These are phyloP conservation scores for Aphelinus atriplicis DNA, from an alignment of 1,140 invertebrate genomes.

Conservation along the genomic window DNA sequence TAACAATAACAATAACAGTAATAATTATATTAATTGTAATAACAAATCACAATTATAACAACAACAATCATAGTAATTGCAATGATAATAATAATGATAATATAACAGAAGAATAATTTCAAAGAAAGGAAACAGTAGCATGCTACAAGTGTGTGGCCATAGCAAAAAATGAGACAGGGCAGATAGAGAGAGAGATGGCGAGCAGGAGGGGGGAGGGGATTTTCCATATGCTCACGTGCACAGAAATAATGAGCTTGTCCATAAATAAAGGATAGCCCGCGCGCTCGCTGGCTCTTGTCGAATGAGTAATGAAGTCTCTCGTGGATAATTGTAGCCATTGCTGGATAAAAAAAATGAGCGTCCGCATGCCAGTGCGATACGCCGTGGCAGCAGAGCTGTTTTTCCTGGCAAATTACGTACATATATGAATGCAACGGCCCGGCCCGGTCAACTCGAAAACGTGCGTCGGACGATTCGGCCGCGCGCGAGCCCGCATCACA, in stretches of 20 bases:
- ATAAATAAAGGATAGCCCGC: conserved; percentile 63
- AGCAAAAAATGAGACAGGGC: background rate
- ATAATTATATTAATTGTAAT: too few species aligned
- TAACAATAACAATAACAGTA: too few species aligned
- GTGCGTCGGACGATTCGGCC: conserved; percentile 1
- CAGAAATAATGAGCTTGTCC: conserved; percentile 66
- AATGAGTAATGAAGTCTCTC: conserved; percentile 64
- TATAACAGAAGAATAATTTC: too few species aligned
- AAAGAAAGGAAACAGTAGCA: too few species aligned
- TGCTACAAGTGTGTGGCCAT: too few species aligned
- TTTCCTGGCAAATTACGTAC: background rate
- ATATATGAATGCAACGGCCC: background rate
- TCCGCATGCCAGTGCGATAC: too few species aligned
- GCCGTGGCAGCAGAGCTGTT: too few species aligned
- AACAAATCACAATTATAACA: too few species aligned
- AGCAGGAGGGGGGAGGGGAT: conserved; percentile 49
- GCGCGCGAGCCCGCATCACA: background rate
- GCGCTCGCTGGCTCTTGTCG: conserved; percentile 49
- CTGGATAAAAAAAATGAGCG: background rate
- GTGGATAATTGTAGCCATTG: conserved; percentile 61
- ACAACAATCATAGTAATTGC: too few species aligned
- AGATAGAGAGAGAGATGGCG: conserved; percentile 24
- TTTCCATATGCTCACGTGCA: conserved; percentile 66
- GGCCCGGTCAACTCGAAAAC: background rate
- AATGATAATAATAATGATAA: too few species aligned